Evolutionary conservation across 2,113 vertebrate genomes (phyloP).

Genomic region (Nymphicus hollandicus): DNA sequence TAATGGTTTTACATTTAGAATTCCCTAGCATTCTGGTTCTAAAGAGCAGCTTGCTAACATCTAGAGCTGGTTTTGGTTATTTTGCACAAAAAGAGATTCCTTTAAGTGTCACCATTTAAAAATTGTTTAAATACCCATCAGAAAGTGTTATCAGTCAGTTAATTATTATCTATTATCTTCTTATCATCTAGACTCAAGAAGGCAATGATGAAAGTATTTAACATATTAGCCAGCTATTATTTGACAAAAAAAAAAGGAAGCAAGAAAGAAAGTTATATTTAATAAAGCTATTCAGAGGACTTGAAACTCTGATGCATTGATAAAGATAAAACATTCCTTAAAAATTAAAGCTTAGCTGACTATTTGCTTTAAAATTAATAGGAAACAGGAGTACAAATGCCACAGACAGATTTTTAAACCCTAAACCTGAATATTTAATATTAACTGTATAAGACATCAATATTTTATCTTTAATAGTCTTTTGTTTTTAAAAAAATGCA

Average conservation of each 20-base stretch:
- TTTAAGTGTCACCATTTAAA: neutral
- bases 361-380: neutral
- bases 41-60: constrained; percentile 43
- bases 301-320: neutral
- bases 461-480: neutral
- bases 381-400: neutral
- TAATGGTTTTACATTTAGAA: constrained; percentile 66
- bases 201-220: neutral
- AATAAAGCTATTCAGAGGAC: neutral
- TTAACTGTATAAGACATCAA: neutral
- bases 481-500: neutral
- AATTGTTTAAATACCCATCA: constrained; percentile 24
- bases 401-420: neutral
- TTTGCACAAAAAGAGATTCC: neutral
- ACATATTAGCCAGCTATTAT: neutral
- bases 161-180: neutral
- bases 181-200: constrained; percentile 1
- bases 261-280: neutral
- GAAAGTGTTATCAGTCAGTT: constrained; percentile 33
- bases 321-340: neutral
- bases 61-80: constrained; percentile 32
- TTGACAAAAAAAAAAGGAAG: neutral
- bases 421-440: neutral
- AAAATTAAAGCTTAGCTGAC: neutral
- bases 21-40: constrained; percentile 10